Percentiles rank a stretch among this genome's conserved stretches.
Conservation (phyloP, 2,113 vertebrate species). For the Ptychochromis oligacanthus region DNA sequence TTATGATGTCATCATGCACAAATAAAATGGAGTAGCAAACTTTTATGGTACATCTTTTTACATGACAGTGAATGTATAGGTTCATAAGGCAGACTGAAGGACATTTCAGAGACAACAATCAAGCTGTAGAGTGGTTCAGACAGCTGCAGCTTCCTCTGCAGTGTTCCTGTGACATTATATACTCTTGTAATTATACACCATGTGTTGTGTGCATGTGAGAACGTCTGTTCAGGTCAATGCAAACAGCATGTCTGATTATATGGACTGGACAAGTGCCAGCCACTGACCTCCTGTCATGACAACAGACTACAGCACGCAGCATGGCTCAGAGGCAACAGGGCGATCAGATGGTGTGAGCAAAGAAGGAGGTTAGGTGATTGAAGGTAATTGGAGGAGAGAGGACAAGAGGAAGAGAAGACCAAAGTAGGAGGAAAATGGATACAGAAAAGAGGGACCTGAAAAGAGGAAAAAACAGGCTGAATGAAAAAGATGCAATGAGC, state of each 20-base stretch:
- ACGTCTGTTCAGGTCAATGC: slow-evolving; percentile 37
- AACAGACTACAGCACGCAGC: slow-evolving; percentile 23
- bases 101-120: neutral
- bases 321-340: slow-evolving; percentile 32
- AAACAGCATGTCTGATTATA: slow-evolving; percentile 55
- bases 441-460: neutral
- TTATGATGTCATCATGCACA: neutral
- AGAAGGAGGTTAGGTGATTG: slow-evolving; percentile 31
- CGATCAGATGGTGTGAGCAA: slow-evolving; percentile 26
- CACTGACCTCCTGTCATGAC: slow-evolving; percentile 43
- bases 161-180: neutral
- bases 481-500: neutral
- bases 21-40: neutral
- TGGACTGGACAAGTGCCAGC: slow-evolving; percentile 54
- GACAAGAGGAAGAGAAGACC: neutral
- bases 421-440: neutral
- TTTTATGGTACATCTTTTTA: neutral
- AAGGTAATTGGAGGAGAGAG: slow-evolving; percentile 37
- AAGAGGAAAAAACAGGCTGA: neutral
- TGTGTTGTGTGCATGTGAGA: slow-evolving; percentile 20
- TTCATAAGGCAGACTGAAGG: neutral
- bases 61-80: neutral
- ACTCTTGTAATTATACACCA: neutral
- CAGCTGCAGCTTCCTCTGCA: neutral
- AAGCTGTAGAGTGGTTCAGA: neutral